A percentile compares a stretch with the other conserved stretches of the same genome.
Evolutionary conservation across 2,797 vertebrate species (phyloP).

Genomic region (Cynopterus sphinx): DNA sequence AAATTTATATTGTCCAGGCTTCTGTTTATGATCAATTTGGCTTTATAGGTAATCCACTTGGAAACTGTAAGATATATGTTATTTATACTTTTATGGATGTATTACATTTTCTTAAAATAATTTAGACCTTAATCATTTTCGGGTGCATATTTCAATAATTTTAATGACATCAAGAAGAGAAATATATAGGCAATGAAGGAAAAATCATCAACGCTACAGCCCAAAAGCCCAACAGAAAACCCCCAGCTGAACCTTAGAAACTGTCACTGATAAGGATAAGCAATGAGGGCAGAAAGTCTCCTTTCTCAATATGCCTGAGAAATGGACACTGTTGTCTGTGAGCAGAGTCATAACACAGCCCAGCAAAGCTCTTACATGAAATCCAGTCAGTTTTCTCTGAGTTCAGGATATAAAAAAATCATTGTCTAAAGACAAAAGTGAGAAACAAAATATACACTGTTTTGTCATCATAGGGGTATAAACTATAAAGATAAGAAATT

Average conservation of each 20-base stretch:
- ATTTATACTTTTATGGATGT: rapidly evolving
- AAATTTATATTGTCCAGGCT: slow-evolving; percentile 66
- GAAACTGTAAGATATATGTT: slow-evolving; percentile 69
- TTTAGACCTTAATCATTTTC: not conserved
- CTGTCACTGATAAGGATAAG: not conserved
- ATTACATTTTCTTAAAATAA: not conserved
- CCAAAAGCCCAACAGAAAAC: not conserved
- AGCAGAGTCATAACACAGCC: not conserved
- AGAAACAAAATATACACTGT: not conserved
- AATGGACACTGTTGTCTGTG: not conserved
- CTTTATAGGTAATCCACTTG: slow-evolving; percentile 67
- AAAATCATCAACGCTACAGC: not conserved
- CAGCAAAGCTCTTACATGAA: not conserved
- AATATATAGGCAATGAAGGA: not conserved
- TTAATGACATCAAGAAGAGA: slow-evolving; percentile 27
- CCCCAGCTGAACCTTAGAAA: not conserved
- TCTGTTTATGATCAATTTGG: slow-evolving; percentile 75
- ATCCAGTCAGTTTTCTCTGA: not conserved
- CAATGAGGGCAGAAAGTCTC: not conserved
- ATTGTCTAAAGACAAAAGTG: not conserved
- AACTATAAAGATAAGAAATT: not conserved
- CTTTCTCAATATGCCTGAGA: not conserved
- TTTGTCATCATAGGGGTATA: not conserved
- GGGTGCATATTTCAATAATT: not conserved
- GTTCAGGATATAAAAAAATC: not conserved